These are phyloP conservation scores for Ricordea florida DNA, from an alignment of 92 coral and sea anemone genomes.

Conservation along the genomic window DNA sequence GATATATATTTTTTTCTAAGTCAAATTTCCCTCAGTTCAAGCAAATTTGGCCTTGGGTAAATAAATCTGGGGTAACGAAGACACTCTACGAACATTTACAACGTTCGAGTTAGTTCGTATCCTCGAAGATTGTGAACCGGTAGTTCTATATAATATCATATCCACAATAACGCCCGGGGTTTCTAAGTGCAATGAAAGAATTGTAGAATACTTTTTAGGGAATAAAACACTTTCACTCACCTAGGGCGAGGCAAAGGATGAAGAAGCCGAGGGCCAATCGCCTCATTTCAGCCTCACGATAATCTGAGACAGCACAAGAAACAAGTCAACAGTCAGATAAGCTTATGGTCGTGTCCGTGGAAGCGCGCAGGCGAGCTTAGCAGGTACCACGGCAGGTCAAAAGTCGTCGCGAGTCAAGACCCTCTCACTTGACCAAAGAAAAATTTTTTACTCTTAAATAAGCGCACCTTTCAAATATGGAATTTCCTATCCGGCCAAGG, in stretches of 20 bases:
- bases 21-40: too few relatives aligned
- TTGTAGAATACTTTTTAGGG: neutral
- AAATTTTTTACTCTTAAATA: constrained; percentile 32
- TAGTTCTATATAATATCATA: neutral
- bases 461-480: neutral
- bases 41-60: too few relatives aligned
- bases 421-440: too few relatives aligned
- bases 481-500: too few relatives aligned
- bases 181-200: neutral
- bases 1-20: too few relatives aligned
- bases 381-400: constrained; percentile 11
- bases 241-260: constrained; percentile 27
- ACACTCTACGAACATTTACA: neutral
- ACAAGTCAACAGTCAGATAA: neutral
- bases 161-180: neutral
- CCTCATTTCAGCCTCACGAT: constrained; percentile 22
- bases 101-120: neutral
- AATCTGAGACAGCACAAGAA: constrained; percentile 13
- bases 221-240: neutral
- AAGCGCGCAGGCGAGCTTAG: constrained; percentile 8
- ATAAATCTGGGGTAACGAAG: neutral
- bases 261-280: constrained; percentile 6
- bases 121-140: neutral
- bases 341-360: neutral
- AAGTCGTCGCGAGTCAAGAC: too few relatives aligned